Evolutionary conservation across 2,113 vertebrate genomes (phyloP).

Genomic region (Apodemus sylvaticus): DNA sequence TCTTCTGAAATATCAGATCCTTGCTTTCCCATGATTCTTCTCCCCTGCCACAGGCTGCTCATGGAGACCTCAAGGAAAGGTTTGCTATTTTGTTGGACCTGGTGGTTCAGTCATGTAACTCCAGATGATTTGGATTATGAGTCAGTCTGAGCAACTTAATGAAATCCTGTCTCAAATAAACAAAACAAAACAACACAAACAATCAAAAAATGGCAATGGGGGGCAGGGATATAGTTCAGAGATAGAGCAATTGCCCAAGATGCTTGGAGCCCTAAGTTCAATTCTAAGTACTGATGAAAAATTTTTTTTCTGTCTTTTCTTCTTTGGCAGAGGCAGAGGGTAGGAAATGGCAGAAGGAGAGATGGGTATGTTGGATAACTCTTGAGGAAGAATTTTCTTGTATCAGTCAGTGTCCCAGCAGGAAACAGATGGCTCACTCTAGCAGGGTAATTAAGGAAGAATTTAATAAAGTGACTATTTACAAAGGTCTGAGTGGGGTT

Average conservation of each 20-base stretch:
- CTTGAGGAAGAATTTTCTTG: constrained; percentile 25
- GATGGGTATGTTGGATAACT: neutral
- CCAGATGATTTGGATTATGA: neutral
- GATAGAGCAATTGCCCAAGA: neutral
- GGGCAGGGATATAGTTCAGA: neutral
- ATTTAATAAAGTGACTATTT: constrained; percentile 56
- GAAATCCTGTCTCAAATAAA: neutral
- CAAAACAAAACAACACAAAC: neutral
- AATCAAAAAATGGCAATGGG: too few species aligned
- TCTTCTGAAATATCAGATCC: neutral
- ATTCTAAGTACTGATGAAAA: neutral
- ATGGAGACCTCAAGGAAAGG: neutral
- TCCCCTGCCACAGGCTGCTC: neutral
- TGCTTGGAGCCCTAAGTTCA: neutral
- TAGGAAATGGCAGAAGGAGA: neutral
- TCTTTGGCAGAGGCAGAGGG: neutral
- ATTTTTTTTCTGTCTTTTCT: neutral
- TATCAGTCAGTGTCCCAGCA: constrained; percentile 40
- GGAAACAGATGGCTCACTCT: constrained; percentile 45
- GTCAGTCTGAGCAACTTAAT: neutral
- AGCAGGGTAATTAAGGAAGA: constrained; percentile 35
- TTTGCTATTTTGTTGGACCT: neutral
- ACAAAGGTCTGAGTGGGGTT: constrained; percentile 30
- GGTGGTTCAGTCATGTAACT: neutral
- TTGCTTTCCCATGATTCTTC: neutral